Conservation (phyloP, 2,888 invertebrate genomes). For the Cephus spinipes region DNA sequence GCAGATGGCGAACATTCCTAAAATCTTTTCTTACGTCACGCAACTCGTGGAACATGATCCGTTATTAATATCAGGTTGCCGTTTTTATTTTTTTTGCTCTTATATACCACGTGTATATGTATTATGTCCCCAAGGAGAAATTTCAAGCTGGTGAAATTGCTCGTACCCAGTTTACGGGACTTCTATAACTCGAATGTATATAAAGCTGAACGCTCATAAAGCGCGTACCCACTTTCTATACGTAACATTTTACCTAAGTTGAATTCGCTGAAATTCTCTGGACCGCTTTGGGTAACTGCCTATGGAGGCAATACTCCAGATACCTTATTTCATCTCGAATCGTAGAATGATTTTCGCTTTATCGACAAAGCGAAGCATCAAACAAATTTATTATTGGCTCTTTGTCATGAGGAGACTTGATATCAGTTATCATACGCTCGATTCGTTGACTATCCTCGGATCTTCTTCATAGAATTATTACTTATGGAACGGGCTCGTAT, state of each 20-base stretch:
- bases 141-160: conserved; percentile 28
- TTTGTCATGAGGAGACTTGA: neutral
- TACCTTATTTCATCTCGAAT: neutral
- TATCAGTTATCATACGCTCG: neutral
- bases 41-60: neutral
- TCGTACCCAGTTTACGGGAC: conserved; percentile 5
- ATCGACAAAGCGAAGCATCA: neutral
- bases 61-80: neutral
- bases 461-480: neutral
- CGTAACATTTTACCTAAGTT: neutral
- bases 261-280: neutral
- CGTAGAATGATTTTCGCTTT: neutral
- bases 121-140: conserved; percentile 20
- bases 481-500: neutral
- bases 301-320: neutral
- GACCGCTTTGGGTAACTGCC: neutral
- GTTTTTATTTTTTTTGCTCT: neutral
- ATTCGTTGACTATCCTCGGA: neutral
- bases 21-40: neutral
- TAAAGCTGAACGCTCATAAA: neutral
- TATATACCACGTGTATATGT: neutral
- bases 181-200: neutral
- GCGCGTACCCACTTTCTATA: neutral
- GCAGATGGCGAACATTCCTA: neutral
- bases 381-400: neutral